Evolutionary conservation across 2,888 invertebrate genomes (phyloP), one percentile per base, ranked within the genome.

Genomic region (Phragmatobia fuliginosa): DNA sequence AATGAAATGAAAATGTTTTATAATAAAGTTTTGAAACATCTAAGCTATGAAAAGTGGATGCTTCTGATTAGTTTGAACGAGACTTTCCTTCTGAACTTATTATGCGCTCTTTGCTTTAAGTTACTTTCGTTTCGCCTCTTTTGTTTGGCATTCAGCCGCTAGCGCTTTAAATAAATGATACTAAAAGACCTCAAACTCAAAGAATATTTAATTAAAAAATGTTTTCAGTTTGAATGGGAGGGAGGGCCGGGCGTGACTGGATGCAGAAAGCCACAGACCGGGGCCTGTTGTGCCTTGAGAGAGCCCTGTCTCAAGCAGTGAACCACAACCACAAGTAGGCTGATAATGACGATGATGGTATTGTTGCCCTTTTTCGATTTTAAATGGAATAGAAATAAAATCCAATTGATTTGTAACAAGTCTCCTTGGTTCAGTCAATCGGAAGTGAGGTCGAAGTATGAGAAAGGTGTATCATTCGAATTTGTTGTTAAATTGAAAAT

Each of bases 401-500:
- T 56, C 14, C 52, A 25, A 56, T 28, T 6, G 28, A 14, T 28
- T 25, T 14, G 25, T 14, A 25, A 1, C n/a, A 49, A 25, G 52
- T 52, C 5, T 56, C 14, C 25, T 4, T 28, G 52, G 28, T 14
- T 11, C 25, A 52, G 25, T 25, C 52, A 25, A 62, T 62, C 28
- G 61, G 18, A 62, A 28, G 62, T 38, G 8, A 18, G 18, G 16
- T 28, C 25, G 8, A 25, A 28, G 33, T 38, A 41, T 41, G 18
- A 45, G 45, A 45, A 7, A 45, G 45, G 33, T 38, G 38, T 83
- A 81, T 82, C 8, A 45, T 21, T 45, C 77, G 82, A 78, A 76
- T 83, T 83, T 74, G 82, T 77, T 83, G 78, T 76, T 68, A 77
- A 79, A 80, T 81, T 82, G 78, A 67, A 81, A 77, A 75, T 79